Base-by-base conservation (phyloP, 2,113 vertebrate genomes). In the Corythoichthys intestinalis region DNA sequence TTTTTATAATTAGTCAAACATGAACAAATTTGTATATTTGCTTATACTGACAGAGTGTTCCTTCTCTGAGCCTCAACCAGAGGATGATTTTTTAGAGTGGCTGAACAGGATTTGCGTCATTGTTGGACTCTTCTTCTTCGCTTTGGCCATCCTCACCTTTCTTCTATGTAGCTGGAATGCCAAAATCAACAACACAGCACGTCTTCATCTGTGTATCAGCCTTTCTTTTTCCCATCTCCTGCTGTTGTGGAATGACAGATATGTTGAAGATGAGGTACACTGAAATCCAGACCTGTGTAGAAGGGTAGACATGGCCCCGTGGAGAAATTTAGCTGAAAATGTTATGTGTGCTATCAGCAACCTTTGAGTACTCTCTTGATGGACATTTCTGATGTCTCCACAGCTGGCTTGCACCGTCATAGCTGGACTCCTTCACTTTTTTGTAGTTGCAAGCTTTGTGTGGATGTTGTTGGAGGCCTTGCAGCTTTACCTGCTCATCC, bases 401-500 rank as follows among this genome's bases (percentile, higher is more conserved):
- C 79, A 91, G 89, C 47, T 83, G 57, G 78, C 79, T 39, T 89
- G 89, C 70, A 81, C 67, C 0, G 78, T 85, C 72, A 63, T 88
- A 46, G 87, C 88, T 1, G 89, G 88, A 0, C n/a, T 89, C 34
- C 85, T 91, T 4, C 87, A 90, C 73, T 88, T 86, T 74, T 76
- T 88, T 46, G 89, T 94, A 60, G 64, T 94, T 67, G 86, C 91
- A 0, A 87, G 91, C 68, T 93, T 94, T 81, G 87, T 91, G 86
- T 93, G 93, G 93, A 94, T 94, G 93, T 72, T 85, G 59, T 89
- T 95, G n/a, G 93, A 95, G 69, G 92, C 92, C 0, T 8, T 92
- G 5, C 92, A 94, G 81, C 93, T 95, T 50, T 83, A 93, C 86
- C 75, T 93, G 61, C 85, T 95, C 1, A 91, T 95, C 46, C 69